Evolutionary conservation across 2,888 invertebrate species (phyloP), one percentile per base, ranked within the genome.

Genomic region (Mythimna impura): DNA sequence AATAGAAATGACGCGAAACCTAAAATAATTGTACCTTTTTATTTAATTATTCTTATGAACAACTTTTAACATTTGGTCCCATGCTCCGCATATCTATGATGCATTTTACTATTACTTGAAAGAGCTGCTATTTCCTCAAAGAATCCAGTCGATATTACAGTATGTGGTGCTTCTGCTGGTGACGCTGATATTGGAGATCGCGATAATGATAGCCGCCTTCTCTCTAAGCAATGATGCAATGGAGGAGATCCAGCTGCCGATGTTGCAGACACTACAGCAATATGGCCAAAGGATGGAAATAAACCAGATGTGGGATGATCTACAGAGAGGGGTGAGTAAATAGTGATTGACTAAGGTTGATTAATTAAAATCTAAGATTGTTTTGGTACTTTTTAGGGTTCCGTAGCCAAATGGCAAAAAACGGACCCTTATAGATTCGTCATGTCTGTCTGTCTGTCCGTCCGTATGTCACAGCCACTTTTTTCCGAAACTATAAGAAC

Each of bases 241-340:
- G 0, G 76, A 85, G 0, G 91, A 90, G 73, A 93, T 96, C 71
- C 82, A 93, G 20, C 14, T 82, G 1, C 86, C 93, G 2, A 96
- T 96, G 96, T 77, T 84, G 30, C 79, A 88, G 52, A 92, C 89
- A 36, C 78, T 93, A 3, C 88, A 86, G 66, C 85, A 86, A 22
- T 96, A 96, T 76, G 86, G 80, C 10, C 75, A 72, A 0, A 86
- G 91, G 63, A 50, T 87, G 8, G 94, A 94, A 7, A 81, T 93
- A 3, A 90, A 91, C 17, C 86, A 81, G 73, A 68, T 92, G 65
- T 96, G 96, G 96, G 96, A 96, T 64, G 89, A 93, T 22, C 71
- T 96, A 80, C 96, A 96, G 76, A 93, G 86, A 82, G 90, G 70
- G 12, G 96, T 95, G 74, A 92, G 94, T 91, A 20, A 0, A 4